Evolutionary conservation across 2,113 vertebrate species (phyloP), one percentile per base, ranked within the genome.

Genomic region (Stigmatopora argus): DNA sequence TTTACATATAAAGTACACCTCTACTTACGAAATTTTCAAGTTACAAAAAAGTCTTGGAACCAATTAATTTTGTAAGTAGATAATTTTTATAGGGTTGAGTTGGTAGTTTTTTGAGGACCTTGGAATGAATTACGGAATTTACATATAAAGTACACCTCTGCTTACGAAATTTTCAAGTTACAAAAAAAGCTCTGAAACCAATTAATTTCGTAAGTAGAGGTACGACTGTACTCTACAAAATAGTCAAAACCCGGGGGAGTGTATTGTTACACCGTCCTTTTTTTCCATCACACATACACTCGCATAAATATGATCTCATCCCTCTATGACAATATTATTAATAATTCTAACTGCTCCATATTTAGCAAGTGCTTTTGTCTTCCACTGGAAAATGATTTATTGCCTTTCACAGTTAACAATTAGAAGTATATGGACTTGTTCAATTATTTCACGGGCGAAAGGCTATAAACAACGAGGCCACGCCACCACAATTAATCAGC

Each of bases 401-500:
- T 55, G 52, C 5, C n/a, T 70, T 73, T 68, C 55, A 45, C 49
- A 64, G 65, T 47, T 66, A 55, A 55, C 34, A 38, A 62, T 56
- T 38, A 66, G 56, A 59, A 35, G 13, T 12, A 55, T 62, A 73
- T 68, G 51, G 72, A 69, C 51, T 74, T 56, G 65, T 65, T 64
- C 1, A 57, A 21, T 64, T 35, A n/a, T 69, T 71, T 69, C 47
- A 65, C 31, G 17, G 65, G 47, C 52, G 71, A 15, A 68, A 67
- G 62, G 21, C 5, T 35, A 38, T 15, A 71, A 62, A 77, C 60
- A 67, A 49, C 49, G 56, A 62, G 61, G 68, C 9, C 19, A 23
- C 13, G 48, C 9, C 14, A 35, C 35, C 55, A 31, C 70, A 71
- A 77, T 84, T 77, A 84, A 80, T 77, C 70, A 82, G 66, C 66